Evolutionary conservation across 2,888 invertebrate genomes (phyloP).

Genomic region (Trissolcus japonicus): DNA sequence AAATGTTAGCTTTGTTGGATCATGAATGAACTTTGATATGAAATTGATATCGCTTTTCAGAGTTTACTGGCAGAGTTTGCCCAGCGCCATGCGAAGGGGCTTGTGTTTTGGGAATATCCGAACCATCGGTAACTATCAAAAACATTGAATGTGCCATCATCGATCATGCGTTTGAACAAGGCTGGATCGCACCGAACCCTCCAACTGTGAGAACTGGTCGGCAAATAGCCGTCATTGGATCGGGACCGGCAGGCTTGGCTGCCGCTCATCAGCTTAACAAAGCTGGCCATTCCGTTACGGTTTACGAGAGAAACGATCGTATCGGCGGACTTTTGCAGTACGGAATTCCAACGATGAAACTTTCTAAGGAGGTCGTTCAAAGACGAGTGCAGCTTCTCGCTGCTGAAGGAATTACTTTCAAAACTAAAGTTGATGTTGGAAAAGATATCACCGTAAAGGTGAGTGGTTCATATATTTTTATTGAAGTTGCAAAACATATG

Average conservation of each 20-base stretch:
- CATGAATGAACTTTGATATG: conserved; percentile 53
- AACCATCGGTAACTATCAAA: conserved; percentile 98
- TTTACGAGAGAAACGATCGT: conserved; percentile 97
- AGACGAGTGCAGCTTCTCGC: conserved; percentile 90
- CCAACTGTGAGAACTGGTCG: conserved; percentile 87
- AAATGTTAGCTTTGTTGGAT: no score
- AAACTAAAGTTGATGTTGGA: conserved; percentile 93
- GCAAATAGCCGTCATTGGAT: conserved; percentile 92
- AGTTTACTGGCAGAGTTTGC: conserved; percentile 95
- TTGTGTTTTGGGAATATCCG: conserved; percentile 96
- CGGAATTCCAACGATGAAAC: conserved; percentile 99
- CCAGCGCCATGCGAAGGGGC: conserved; percentile 99
- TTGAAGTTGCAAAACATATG: no score
- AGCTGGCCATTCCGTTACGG: conserved; percentile 96
- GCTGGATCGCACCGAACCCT: conserved; percentile 92
- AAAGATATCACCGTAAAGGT: conserved; percentile 88
- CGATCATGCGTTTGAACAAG: conserved; percentile 97
- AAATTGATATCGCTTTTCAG: conserved; percentile 72
- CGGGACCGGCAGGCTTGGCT: conserved; percentile 95
- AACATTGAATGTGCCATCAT: conserved; percentile 99
- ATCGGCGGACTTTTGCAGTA: conserved; percentile 96
- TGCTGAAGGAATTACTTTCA: conserved; percentile 93
- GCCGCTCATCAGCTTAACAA: conserved; percentile 98
- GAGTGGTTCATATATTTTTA: conserved; percentile 3
- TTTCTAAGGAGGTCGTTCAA: conserved; percentile 95